These are phyloP conservation scores for Drosophila seguyi DNA, from an alignment of 1,140 invertebrate genomes.

Conservation along the genomic window DNA sequence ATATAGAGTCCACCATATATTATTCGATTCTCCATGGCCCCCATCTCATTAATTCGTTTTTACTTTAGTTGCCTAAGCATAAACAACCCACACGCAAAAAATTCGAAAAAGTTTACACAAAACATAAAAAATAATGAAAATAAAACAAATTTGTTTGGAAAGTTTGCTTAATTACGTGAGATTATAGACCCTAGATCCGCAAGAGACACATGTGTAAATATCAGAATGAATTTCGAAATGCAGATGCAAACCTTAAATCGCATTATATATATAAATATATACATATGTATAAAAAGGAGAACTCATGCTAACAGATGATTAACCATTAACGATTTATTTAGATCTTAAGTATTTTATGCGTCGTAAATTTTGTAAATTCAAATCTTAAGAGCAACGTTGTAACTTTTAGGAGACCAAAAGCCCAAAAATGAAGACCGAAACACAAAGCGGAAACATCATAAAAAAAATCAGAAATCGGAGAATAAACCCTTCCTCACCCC, in stretches of 20 bases:
- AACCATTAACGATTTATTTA: conserved; percentile 50
- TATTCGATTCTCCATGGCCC: conserved; percentile 6
- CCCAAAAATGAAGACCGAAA: conserved; percentile 22
- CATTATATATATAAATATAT: conserved; percentile 39
- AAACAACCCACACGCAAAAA: background rate
- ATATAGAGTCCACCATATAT: conserved; percentile 37
- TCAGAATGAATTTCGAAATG: conserved; percentile 45
- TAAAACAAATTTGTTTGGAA: conserved; percentile 17
- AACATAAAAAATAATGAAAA: background rate
- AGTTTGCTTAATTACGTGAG: conserved; percentile 53
- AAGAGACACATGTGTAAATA: conserved; percentile 49
- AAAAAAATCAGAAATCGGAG: conserved; percentile 10
- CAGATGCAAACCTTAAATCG: conserved; percentile 28
- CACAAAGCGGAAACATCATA: conserved; percentile 15
- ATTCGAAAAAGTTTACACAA: conserved; percentile 5
- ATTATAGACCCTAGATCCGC: conserved; percentile 60
- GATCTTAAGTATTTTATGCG: conserved; percentile 76
- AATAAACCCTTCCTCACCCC: conserved; percentile 14
- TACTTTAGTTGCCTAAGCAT: conserved; percentile 42
- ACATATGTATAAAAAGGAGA: conserved; percentile 49
- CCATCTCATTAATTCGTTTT: conserved; percentile 27
- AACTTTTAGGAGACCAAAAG: conserved; percentile 62
- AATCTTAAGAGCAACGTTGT: conserved; percentile 57
- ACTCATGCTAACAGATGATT: conserved; percentile 44
- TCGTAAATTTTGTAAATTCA: conserved; percentile 71